Evolutionary conservation across 1,140 invertebrate species (phyloP), one percentile per base, ranked within the genome.

Genomic region (Acromyrmex charruanus): DNA sequence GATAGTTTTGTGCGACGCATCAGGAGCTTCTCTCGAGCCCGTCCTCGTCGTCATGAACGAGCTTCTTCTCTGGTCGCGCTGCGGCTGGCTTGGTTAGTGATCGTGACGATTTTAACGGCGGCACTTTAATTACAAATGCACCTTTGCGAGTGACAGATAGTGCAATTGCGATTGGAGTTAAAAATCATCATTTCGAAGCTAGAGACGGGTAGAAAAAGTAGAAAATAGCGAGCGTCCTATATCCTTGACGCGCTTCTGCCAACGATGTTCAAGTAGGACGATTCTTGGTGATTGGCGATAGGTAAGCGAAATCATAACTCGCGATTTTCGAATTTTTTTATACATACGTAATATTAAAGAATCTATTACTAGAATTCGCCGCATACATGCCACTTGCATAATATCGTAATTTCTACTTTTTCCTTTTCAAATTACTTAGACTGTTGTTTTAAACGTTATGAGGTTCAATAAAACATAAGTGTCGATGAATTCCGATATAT

Each of bases 111-210:
- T 35, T 7, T 28, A 69, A 55, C 31, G 53, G 7, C 81, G 66
- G 68, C 21, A 72, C 51, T 84, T 35, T 10, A 5, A 35, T 74
- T 58, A 39, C 28, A 35, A 68, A 21, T 39, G 31, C 65, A 21
- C 9, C n/a, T 5, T 44, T 77, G 85, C 89, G 77, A 87, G 88
- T 93, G 92, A 92, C 88, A 59, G 90, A 90, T 92, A 25, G 89
- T 86, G 75, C n/a, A 65, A 77, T 80, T 72, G 80, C 88, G 87
- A 75, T 66, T 58, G 28, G 61, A 58, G 35, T 59, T 85, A 51
- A 63, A 31, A 59, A 25, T 53, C 53, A 35, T 51, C 53, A 12
- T 21, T 61, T 49, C 6, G 39, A 72, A 55, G 44, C 12, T 49
- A 39, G 49, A 7, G 77, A 71, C 66, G 51, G n/a, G 14, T 44